Percentiles rank a stretch among this genome's conserved stretches.
Conservation (phyloP, 2,797 vertebrate genomes). For the Bovichtus diacanthus region DNA sequence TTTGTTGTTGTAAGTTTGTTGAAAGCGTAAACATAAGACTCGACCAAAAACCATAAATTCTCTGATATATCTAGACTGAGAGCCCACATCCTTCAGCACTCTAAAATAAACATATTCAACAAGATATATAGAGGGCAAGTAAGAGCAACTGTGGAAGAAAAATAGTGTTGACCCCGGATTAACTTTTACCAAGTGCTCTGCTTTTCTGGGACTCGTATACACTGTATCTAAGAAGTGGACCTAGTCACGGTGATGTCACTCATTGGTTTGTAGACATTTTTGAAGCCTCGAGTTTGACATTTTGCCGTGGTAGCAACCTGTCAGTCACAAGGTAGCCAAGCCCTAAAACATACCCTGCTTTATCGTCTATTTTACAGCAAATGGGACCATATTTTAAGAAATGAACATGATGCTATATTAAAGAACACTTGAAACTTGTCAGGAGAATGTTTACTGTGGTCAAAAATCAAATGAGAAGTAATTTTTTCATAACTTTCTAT, state of each 20-base stretch:
- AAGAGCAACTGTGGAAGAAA: not conserved
- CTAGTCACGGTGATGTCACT: not conserved
- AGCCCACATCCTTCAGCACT: conserved; percentile 23
- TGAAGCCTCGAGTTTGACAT: too few species aligned
- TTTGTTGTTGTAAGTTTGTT: conserved; percentile 18
- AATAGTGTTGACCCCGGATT: not conserved
- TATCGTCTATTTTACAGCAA: accelerated
- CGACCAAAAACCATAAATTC: conserved; percentile 23
- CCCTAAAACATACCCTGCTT: too few species aligned
- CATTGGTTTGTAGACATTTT: not conserved
- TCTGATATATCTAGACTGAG: conserved; percentile 17
- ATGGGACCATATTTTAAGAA: too few species aligned
- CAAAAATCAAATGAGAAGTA: too few species aligned
- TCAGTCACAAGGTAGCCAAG: too few species aligned
- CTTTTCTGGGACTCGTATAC: too few species aligned
- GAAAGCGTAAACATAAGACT: conserved; percentile 26
- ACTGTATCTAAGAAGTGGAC: too few species aligned
- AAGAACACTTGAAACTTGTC: too few species aligned
- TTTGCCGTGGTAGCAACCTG: too few species aligned
- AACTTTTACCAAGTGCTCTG: conserved; percentile 3
- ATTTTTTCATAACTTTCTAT: too few species aligned
- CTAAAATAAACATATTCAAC: conserved; percentile 17
- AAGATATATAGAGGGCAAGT: not conserved
- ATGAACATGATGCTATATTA: too few species aligned
- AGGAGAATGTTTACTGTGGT: too few species aligned